A percentile compares a stretch with the other conserved stretches of the same genome.
Evolutionary conservation across 2,113 vertebrate genomes (phyloP).

Genomic region (Lamprologus callipterus): DNA sequence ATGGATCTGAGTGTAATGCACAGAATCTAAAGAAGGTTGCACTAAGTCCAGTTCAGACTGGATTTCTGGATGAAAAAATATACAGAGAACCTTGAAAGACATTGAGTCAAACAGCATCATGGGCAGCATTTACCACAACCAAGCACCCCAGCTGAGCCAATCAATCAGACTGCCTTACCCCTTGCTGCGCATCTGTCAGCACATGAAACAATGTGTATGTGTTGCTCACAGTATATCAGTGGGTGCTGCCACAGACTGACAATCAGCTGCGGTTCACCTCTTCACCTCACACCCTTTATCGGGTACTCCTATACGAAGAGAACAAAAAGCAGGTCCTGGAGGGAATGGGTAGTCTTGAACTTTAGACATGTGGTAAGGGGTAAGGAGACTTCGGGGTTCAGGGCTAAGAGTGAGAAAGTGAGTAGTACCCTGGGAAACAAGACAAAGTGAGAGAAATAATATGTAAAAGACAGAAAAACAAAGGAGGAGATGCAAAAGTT

Average conservation of each 20-base stretch:
- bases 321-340: background rate
- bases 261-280: background rate
- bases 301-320: background rate
- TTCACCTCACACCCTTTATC: slow-evolving; percentile 2
- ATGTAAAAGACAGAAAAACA: background rate
- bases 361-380: background rate
- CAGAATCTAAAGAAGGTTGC: background rate
- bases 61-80: background rate
- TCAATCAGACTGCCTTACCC: slow-evolving; percentile 19
- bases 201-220: background rate
- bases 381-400: background rate
- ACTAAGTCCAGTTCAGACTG: background rate
- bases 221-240: background rate
- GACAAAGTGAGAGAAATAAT: background rate
- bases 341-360: background rate
- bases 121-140: slow-evolving; percentile 6
- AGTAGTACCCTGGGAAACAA: background rate
- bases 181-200: background rate
- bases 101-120: slow-evolving; percentile 21
- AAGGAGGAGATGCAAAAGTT: background rate
- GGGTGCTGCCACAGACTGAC: background rate
- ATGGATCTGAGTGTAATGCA: background rate
- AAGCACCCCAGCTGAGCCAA: background rate
- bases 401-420: background rate
- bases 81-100: background rate